Evolutionary conservation across 2,797 vertebrate genomes (phyloP).

Genomic region (Chaetophractus vellerosus): DNA sequence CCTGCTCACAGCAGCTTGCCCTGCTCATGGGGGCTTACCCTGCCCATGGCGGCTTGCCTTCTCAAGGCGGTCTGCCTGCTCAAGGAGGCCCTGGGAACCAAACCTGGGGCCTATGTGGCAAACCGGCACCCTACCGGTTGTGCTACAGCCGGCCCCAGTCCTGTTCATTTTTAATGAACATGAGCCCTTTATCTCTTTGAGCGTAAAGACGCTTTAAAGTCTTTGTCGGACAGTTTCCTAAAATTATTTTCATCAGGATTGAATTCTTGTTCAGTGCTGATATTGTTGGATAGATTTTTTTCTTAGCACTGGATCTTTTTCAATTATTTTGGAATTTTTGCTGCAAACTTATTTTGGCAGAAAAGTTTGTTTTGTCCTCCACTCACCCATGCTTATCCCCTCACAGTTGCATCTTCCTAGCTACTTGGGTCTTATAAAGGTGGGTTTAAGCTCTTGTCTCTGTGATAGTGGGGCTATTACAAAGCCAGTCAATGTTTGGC

Average conservation of each 20-base stretch:
- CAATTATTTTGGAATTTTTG: background rate
- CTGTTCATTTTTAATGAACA: background rate
- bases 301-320: background rate
- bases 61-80: too few species aligned
- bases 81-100: too few species aligned
- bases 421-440: background rate
- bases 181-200: background rate
- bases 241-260: background rate
- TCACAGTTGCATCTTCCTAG: background rate
- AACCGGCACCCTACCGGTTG: too few species aligned
- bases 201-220: background rate
- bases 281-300: background rate
- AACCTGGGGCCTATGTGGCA: too few species aligned
- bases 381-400: background rate
- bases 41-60: too few species aligned
- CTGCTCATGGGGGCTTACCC: too few species aligned
- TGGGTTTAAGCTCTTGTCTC: background rate
- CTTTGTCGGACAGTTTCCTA: background rate
- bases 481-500: background rate
- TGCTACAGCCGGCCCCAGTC: background rate
- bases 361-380: background rate
- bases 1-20: too few species aligned
- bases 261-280: background rate
- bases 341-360: background rate
- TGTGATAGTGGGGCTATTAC: background rate